phyloP scores from a whole-genome alignment of 2,888 invertebrate species.

The Hyalella azteca region DNA sequence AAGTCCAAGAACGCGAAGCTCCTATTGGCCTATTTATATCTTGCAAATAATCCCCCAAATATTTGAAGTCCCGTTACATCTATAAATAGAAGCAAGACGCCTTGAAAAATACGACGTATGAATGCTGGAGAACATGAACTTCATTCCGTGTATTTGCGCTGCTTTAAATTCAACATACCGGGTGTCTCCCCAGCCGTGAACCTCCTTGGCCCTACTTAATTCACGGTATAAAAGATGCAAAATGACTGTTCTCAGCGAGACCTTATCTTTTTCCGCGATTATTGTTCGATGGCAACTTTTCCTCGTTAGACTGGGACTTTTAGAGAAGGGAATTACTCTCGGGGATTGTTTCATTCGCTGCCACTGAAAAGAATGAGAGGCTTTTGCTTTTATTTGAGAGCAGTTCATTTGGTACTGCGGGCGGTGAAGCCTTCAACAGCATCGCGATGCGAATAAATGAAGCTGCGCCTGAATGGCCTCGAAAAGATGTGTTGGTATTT shows the following conservation, averaged over 20 bases:
- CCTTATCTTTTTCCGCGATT: background rate
- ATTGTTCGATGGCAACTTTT: background rate
- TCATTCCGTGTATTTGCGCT: too few relatives aligned
- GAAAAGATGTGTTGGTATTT: background rate
- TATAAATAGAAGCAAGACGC: too few relatives aligned
- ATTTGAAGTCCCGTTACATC: too few relatives aligned
- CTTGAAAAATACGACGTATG: too few relatives aligned
- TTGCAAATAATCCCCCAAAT: too few relatives aligned
- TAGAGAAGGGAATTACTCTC: background rate
- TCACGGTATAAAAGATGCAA: background rate
- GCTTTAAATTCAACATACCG: too few relatives aligned
- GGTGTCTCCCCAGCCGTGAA: too few relatives aligned
- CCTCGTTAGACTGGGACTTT: background rate
- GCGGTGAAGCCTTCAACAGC: too few relatives aligned
- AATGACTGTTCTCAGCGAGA: background rate
- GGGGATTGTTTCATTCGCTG: constrained; percentile 1
- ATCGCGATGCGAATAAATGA: background rate
- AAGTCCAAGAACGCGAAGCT: too few relatives aligned
- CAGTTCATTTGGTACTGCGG: background rate
- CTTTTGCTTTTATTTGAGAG: background rate
- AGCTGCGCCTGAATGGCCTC: background rate
- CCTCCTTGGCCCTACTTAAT: background rate
- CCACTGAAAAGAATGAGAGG: background rate
- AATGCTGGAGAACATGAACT: too few relatives aligned
- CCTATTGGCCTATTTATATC: too few relatives aligned